phyloP scores from a whole-genome alignment of 2,113 vertebrate species.

The Orientallactaga bullata region DNA sequence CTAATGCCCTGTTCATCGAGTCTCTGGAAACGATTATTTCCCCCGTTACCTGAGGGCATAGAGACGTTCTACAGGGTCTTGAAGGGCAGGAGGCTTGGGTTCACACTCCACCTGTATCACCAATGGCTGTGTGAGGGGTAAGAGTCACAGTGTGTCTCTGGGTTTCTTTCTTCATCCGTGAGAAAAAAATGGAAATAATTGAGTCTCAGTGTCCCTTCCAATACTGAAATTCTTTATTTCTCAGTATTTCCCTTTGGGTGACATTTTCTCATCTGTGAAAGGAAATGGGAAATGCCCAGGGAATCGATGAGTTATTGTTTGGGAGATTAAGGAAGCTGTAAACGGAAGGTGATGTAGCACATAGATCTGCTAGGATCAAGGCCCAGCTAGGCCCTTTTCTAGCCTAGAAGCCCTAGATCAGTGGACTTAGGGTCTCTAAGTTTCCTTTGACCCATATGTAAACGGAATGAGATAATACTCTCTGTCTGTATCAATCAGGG shows the following conservation, averaged over 20 bases:
- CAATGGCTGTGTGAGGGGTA: neutral
- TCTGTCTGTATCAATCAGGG: too few relatives aligned
- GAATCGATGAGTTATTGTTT: neutral
- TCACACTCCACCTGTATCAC: neutral
- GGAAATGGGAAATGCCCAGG: neutral
- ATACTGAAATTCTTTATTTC: slow-evolving; percentile 7
- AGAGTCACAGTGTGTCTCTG: neutral
- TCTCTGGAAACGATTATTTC: neutral
- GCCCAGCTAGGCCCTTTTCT: neutral
- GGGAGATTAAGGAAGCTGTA: neutral
- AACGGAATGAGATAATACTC: neutral
- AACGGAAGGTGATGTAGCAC: neutral
- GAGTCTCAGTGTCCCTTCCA: neutral
- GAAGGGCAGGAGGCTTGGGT: neutral
- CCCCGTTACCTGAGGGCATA: neutral
- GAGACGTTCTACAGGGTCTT: neutral
- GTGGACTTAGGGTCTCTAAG: neutral
- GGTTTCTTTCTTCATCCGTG: neutral
- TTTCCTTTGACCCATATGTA: neutral
- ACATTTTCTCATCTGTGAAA: slow-evolving; percentile 19
- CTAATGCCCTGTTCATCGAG: neutral
- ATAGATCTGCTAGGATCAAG: neutral
- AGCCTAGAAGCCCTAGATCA: neutral
- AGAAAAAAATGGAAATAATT: neutral
- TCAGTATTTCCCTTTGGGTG: neutral